These are phyloP conservation scores for Malurus cyaneus DNA, from an alignment of 2,113 vertebrate genomes.

Conservation along the genomic window DNA sequence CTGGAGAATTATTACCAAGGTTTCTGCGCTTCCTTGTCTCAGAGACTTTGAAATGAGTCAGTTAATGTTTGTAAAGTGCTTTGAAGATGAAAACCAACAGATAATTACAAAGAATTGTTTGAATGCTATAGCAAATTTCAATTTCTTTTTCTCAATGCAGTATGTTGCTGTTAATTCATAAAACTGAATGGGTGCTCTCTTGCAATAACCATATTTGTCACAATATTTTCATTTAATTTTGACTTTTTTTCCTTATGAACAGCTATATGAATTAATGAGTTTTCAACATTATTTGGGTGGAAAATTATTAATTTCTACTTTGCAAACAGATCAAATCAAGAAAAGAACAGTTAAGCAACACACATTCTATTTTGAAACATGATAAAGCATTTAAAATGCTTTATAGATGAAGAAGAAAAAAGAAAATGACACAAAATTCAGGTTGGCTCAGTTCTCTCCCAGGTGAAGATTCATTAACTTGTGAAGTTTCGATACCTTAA, in stretches of 20 bases:
- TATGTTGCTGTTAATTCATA: neutral
- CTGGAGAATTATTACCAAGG: conserved; percentile 48
- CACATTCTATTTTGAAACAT: neutral
- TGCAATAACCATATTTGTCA: conserved; percentile 40
- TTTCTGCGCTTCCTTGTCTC: conserved; percentile 17
- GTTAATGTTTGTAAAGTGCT: conserved; percentile 23
- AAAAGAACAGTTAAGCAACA: neutral
- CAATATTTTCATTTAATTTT: conserved; percentile 46
- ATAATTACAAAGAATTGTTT: conserved; percentile 17
- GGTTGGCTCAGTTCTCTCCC: neutral
- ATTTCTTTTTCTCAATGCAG: conserved; percentile 5
- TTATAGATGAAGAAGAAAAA: neutral
- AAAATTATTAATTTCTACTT: neutral
- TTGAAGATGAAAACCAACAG: conserved; percentile 38
- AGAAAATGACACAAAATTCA: neutral
- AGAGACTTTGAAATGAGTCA: conserved; percentile 4
- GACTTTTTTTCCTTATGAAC: neutral
- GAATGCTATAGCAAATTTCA: neutral
- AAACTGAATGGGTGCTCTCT: conserved; percentile 44
- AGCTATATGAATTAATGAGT: neutral
- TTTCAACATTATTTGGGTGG: neutral
- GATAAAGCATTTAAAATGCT: neutral
- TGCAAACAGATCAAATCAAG: neutral
- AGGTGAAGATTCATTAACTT: neutral
- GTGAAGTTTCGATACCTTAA: neutral